Conservation (phyloP, 2,797 vertebrate genomes). For the Syngnathus rostellatus region DNA sequence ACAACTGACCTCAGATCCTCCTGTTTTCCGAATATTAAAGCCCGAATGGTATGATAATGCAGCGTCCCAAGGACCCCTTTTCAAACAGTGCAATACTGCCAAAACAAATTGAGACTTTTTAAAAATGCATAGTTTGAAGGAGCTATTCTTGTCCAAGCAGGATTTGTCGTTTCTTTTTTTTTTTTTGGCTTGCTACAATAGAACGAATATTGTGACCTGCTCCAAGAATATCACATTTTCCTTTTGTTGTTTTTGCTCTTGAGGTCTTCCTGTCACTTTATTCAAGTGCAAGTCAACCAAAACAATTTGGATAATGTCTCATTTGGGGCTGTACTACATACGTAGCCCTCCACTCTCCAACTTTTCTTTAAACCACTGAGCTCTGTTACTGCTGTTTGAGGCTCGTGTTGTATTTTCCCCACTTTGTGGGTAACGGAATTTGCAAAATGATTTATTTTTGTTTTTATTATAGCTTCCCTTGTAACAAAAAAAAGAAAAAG, state of each 20-base stretch:
- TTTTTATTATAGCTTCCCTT: conserved; percentile 78
- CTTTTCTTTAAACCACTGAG: conserved; percentile 57
- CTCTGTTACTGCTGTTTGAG: conserved; percentile 73
- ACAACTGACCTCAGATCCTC: conserved; percentile 56
- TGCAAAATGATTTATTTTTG: conserved; percentile 48
- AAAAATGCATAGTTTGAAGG: conserved; percentile 3
- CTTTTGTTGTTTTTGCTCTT: conserved; percentile 14
- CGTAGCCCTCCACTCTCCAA: conserved; percentile 9
- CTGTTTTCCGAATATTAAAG: conserved; percentile 28
- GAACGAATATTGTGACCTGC: conserved; percentile 50
- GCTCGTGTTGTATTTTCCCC: conserved; percentile 68
- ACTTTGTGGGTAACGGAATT: conserved; percentile 66
- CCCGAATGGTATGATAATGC: conserved; percentile 32
- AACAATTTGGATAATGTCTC: conserved; percentile 21
- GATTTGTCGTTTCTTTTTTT: conserved; percentile 21
- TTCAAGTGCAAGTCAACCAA: conserved; percentile 29
- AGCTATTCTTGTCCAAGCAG: conserved; percentile 25
- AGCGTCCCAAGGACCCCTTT: conserved; percentile 13
- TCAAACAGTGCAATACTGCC: conserved; percentile 11
- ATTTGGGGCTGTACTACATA: conserved; percentile 47
- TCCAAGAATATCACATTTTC: conserved; percentile 1
- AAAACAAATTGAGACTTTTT: neutral
- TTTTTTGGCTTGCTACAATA: conserved; percentile 28
- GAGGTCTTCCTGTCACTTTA: conserved; percentile 14
- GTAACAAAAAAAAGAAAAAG: conserved; percentile 29